Evolutionary conservation across 2,888 invertebrate genomes (phyloP).

Genomic region (Drosophila histrio): DNA sequence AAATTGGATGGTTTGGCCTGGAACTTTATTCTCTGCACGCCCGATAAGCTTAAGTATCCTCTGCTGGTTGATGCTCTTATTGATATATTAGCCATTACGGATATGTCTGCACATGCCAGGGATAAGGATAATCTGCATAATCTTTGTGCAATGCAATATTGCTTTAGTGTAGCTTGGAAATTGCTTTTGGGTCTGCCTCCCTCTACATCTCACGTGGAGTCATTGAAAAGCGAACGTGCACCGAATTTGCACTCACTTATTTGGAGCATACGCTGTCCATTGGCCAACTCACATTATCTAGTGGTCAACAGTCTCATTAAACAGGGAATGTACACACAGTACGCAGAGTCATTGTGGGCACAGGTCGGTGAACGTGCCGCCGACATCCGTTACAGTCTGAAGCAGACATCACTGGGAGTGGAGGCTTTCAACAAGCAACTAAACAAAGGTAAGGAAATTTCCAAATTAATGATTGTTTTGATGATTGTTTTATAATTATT

Average conservation of each 20-base stretch:
- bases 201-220: conserved; percentile 93
- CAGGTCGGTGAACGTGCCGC: conserved; percentile 83
- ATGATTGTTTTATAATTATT: too few relatives aligned
- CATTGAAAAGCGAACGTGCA: conserved; percentile 89
- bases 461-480: too few relatives aligned
- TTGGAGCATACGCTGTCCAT: conserved; percentile 94
- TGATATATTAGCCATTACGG: conserved; percentile 91
- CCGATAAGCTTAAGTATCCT: conserved; percentile 95
- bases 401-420: conserved; percentile 81
- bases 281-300: conserved; percentile 94
- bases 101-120: conserved; percentile 86
- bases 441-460: conserved; percentile 76
- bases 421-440: conserved; percentile 82
- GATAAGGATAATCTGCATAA: conserved; percentile 85
- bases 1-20: conserved; percentile 96
- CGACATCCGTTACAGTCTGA: conserved; percentile 82
- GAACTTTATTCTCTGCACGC: conserved; percentile 96
- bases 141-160: conserved; percentile 94
- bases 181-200: conserved; percentile 94
- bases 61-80: conserved; percentile 93
- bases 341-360: conserved; percentile 84
- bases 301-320: conserved; percentile 94
- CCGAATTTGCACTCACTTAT: conserved; percentile 92
- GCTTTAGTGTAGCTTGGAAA: conserved; percentile 88
- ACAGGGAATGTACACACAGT: conserved; percentile 94